Evolutionary conservation across 2,113 vertebrate species (phyloP), one percentile per base, ranked within the genome.

Genomic region (Pycnonotus jocosus): DNA sequence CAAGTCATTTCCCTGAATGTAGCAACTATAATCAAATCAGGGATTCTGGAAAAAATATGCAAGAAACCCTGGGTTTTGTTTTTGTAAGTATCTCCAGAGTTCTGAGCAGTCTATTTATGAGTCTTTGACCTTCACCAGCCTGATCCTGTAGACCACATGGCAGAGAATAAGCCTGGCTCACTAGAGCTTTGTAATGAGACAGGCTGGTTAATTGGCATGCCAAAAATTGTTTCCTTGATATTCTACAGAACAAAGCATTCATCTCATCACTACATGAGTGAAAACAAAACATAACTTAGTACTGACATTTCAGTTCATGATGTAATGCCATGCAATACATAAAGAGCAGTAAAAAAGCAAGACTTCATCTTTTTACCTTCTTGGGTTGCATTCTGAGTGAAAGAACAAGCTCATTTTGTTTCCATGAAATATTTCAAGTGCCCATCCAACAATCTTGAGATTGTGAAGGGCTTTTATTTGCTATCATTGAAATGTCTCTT

Each of bases 201-300:
- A 64, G 83, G 37, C 42, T 90, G 48, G 76, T 74, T 62, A 74
- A 74, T 23, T 6, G 81, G 69, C 86, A 76, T 37, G 71, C 72
- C 72, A 76, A 56, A 93, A 94, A 90, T 60, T 38, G 70, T 92
- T 88, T 81, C 88, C 88, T 84, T 81, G 71, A 90, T 81, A 88
- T 57, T 81, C 60, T 64, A 61, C 53, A 79, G 61, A 90, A 92
- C 90, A 94, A 93, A 14, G 51, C 53, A 71, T 31, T 83, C 82
- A 73, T 69, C 81, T 91, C 85, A 86, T 50, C 54, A 22, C 37
- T 77, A 37, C n/a, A 57, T 42, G 58, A 28, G 25, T 79, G 72
- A 88, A 95, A 90, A 88, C 83, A 93, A 92, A 95, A 68, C 44
- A 22, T 21, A 92, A 90, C 71, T 88, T 73, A 80, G 71, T 81